Percentiles rank a stretch among this genome's conserved stretches.
These are phyloP conservation scores for Hylaeus anthracinus DNA, from an alignment of 1,140 invertebrate genomes.

Conservation along the genomic window DNA sequence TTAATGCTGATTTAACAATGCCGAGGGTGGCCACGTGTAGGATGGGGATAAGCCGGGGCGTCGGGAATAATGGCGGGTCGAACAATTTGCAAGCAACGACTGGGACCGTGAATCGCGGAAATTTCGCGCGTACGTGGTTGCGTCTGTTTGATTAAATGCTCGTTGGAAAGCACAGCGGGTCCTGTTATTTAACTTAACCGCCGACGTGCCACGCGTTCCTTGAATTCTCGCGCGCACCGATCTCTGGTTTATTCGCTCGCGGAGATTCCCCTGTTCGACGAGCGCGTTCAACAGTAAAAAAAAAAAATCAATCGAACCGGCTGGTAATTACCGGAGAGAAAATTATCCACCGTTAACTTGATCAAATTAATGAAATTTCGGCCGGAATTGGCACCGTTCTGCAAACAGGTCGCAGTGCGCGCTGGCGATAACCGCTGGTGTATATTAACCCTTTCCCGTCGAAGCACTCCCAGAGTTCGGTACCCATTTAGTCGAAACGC, in stretches of 20 bases:
- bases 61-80: background rate
- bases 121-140: conserved; percentile 17
- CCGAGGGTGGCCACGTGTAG: conserved; percentile 1
- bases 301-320: conserved; percentile 9
- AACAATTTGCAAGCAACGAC: conserved; percentile 23
- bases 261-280: background rate
- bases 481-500: too few species aligned
- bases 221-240: background rate
- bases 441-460: background rate
- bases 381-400: conserved; percentile 15
- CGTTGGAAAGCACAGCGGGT: background rate
- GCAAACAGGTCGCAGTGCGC: background rate
- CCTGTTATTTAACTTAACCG: conserved; percentile 10
- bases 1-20: conserved; percentile 49
- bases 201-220: background rate
- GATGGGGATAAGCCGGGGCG: conserved; percentile 25
- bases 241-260: background rate
- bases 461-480: too few species aligned
- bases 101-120: conserved; percentile 27
- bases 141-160: conserved; percentile 9
- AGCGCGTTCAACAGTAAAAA: background rate
- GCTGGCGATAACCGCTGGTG: background rate
- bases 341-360: conserved; percentile 18
- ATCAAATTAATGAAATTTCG: conserved; percentile 32
- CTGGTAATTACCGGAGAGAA: background rate